Conservation (phyloP, 2,797 vertebrate species). For the Eupleurogrammus muticus region DNA sequence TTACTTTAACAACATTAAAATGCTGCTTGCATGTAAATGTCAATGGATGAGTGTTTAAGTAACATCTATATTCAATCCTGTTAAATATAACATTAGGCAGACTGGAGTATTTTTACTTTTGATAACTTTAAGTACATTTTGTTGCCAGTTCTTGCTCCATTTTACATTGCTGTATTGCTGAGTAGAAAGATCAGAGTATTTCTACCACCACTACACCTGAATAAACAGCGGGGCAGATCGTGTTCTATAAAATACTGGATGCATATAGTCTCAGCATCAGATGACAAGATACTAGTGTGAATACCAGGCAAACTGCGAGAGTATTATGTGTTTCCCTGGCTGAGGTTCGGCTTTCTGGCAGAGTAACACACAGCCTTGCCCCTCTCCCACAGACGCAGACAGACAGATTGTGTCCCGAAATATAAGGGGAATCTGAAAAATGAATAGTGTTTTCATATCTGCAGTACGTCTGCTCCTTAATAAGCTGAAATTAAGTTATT, state of each 20-base stretch:
- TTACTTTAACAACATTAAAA: too few relatives aligned
- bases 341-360: constrained; percentile 48
- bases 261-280: constrained; percentile 7
- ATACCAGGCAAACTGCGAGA: constrained; percentile 27
- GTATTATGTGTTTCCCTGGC: constrained; percentile 33
- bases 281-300: constrained; percentile 31
- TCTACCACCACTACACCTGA: background rate
- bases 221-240: background rate
- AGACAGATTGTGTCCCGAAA: constrained; percentile 55
- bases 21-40: too few relatives aligned
- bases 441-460: constrained; percentile 72
- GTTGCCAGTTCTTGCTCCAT: too few relatives aligned
- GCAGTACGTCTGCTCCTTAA: constrained; percentile 64
- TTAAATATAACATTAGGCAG: too few relatives aligned
- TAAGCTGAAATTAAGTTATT: constrained; percentile 86
- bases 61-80: too few relatives aligned
- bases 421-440: constrained; percentile 75
- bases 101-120: too few relatives aligned
- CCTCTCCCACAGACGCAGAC: constrained; percentile 40
- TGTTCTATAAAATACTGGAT: background rate
- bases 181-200: too few relatives aligned
- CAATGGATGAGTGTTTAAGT: too few relatives aligned
- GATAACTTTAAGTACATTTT: too few relatives aligned
- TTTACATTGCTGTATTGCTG: too few relatives aligned
- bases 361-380: constrained; percentile 30